phyloP scores from a whole-genome alignment of 2,113 vertebrate species.

The Pagrus major region DNA sequence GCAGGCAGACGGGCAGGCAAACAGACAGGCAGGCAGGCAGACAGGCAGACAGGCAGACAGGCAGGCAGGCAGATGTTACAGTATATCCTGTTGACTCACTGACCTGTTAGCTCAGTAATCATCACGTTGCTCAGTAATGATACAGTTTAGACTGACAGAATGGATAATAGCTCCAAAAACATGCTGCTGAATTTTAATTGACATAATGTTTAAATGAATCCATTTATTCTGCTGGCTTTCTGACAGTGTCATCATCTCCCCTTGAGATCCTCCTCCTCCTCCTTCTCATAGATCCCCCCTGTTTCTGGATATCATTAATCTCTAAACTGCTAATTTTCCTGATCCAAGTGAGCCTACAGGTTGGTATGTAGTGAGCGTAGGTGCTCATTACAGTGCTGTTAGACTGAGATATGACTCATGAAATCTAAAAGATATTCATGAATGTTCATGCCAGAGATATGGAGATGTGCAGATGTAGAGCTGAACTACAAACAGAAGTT shows the following conservation, averaged over 20 bases:
- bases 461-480: slow-evolving; percentile 14
- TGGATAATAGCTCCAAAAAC: not conserved
- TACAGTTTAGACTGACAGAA: too few relatives aligned
- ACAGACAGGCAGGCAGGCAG: too few relatives aligned
- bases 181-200: too few relatives aligned
- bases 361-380: not conserved
- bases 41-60: too few relatives aligned
- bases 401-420: not conserved
- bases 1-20: too few relatives aligned
- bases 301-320: not conserved
- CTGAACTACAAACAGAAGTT: slow-evolving; percentile 24
- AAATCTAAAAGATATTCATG: slow-evolving; percentile 22
- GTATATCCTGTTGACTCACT: too few relatives aligned
- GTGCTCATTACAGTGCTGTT: slow-evolving; percentile 10
- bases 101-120: too few relatives aligned
- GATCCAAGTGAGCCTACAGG: not conserved
- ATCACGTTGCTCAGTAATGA: too few relatives aligned
- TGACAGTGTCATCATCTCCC: not conserved
- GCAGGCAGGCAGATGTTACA: too few relatives aligned
- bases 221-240: not conserved
- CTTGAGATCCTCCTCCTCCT: not conserved
- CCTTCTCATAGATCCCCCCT: not conserved
- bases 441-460: slow-evolving; percentile 12
- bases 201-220: not conserved
- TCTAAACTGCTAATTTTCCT: not conserved